Conservation (phyloP, 23 tunicate species). For the Diplosoma virens region DNA sequence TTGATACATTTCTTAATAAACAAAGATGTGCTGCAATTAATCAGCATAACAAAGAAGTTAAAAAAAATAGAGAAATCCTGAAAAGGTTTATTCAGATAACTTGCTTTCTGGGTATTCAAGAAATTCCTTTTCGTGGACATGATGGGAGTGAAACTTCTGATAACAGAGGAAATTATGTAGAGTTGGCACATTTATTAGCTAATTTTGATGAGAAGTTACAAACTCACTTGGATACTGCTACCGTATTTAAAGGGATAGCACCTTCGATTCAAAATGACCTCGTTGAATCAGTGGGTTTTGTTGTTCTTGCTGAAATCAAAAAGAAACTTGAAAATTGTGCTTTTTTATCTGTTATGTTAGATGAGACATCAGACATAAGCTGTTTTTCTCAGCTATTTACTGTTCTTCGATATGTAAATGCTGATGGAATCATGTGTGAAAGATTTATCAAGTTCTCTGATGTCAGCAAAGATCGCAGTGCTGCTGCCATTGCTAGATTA, state of each 20-base stretch:
- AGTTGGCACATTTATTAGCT: slow-evolving; percentile 1
- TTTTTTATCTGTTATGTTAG: slow-evolving; percentile 1
- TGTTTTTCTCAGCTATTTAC: not conserved
- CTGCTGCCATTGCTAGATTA: slow-evolving; percentile 1
- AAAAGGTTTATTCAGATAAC: slow-evolving; percentile 20
- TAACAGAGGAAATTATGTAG: slow-evolving; percentile 15
- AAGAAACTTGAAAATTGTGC: not conserved
- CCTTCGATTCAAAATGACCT: slow-evolving; percentile 16
- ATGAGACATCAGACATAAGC: slow-evolving; percentile 17
- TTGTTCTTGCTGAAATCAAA: slow-evolving; percentile 6
- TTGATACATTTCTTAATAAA: not conserved
- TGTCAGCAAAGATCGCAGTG: slow-evolving; percentile 13
- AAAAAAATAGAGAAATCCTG: slow-evolving; percentile 4
- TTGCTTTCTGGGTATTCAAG: slow-evolving; percentile 21
- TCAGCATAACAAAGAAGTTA: slow-evolving; percentile 17
- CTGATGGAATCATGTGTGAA: slow-evolving; percentile 6
- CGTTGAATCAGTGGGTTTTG: not conserved
- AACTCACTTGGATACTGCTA: not conserved
- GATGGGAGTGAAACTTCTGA: slow-evolving; percentile 6
- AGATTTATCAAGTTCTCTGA: slow-evolving; percentile 7
- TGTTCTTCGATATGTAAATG: slow-evolving; percentile 14
- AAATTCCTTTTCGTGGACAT: slow-evolving; percentile 18
- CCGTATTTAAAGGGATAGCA: not conserved
- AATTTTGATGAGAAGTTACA: slow-evolving; percentile 9
- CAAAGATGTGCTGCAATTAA: slow-evolving; percentile 7